Evolutionary conservation across 2,113 vertebrate species (phyloP).

Genomic region (Psephotus haematonotus): DNA sequence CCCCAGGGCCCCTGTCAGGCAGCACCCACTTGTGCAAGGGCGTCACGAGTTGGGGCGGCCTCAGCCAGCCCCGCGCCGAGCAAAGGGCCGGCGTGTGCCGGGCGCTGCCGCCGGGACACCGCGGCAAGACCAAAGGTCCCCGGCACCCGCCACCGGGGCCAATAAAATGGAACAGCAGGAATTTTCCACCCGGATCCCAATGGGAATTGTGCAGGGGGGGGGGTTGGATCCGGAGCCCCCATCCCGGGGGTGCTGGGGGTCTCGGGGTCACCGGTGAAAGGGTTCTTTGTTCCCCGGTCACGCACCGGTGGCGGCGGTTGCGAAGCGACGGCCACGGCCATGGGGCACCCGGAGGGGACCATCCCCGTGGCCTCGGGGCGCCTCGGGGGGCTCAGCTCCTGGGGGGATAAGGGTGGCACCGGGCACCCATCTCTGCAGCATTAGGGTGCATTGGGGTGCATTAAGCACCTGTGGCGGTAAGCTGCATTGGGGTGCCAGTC

Average conservation of each 20-base stretch:
- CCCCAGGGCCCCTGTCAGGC: too few species aligned
- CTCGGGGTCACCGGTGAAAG: not conserved
- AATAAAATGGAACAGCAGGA: too few species aligned
- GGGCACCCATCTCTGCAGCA: accelerated
- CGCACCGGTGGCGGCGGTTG: not conserved
- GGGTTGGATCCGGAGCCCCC: too few species aligned
- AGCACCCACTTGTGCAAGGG: too few species aligned
- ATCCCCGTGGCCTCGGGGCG: accelerated
- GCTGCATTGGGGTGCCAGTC: not conserved
- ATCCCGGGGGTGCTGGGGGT: not conserved
- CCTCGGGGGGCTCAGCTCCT: accelerated
- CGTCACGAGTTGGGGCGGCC: too few species aligned
- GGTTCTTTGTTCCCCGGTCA: slow-evolving; percentile 38
- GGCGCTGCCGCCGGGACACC: too few species aligned
- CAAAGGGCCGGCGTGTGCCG: too few species aligned
- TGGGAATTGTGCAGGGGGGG: too few species aligned
- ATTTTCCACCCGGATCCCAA: too few species aligned
- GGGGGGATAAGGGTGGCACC: accelerated
- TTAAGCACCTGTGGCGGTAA: not conserved
- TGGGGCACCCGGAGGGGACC: not conserved
- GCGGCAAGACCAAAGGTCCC: too few species aligned
- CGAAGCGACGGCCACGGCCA: not conserved
- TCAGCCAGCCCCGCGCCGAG: too few species aligned
- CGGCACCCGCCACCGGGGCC: too few species aligned
- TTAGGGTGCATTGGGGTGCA: not conserved